A percentile compares a stretch with the other conserved stretches of the same genome.
phyloP scores from a whole-genome alignment of 2,113 vertebrate species.

The Pterocles gutturalis region DNA sequence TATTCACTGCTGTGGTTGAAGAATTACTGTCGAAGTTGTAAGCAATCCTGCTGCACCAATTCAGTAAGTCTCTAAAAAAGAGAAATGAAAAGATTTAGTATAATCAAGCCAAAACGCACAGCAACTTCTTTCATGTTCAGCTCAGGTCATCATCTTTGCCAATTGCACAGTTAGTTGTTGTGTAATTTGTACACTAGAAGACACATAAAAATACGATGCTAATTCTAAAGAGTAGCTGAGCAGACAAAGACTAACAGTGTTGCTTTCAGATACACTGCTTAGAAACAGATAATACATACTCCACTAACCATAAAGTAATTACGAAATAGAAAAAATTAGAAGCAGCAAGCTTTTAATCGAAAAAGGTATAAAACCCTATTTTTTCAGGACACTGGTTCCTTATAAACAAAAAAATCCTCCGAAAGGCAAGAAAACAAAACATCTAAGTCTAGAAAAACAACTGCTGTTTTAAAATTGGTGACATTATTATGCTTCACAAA shows the following conservation, averaged over 20 bases:
- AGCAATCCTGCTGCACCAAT: constrained; percentile 94
- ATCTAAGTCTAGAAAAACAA: not conserved
- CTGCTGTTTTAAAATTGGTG: not conserved
- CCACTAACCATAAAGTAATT: not conserved
- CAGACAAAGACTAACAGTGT: not conserved
- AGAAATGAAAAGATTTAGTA: not conserved
- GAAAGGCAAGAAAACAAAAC: not conserved
- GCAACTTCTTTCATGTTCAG: not conserved
- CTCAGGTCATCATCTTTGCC: not conserved
- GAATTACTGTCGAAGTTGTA: constrained; percentile 86
- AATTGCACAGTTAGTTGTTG: not conserved
- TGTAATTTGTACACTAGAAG: not conserved
- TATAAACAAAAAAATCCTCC: not conserved
- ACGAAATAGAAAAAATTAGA: not conserved
- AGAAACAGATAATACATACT: not conserved
- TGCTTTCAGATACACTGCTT: not conserved
- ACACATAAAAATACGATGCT: fast-evolving
- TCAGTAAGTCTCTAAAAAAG: constrained; percentile 88
- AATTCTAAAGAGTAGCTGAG: not conserved
- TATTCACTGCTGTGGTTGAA: constrained; percentile 81
- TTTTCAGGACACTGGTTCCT: not conserved
- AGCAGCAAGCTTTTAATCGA: not conserved
- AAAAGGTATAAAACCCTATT: not conserved
- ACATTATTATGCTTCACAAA: not conserved
- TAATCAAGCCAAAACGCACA: not conserved